These are phyloP conservation scores for Gnatocerus cornutus DNA, from an alignment of 2,888 invertebrate species.

Conservation along the genomic window DNA sequence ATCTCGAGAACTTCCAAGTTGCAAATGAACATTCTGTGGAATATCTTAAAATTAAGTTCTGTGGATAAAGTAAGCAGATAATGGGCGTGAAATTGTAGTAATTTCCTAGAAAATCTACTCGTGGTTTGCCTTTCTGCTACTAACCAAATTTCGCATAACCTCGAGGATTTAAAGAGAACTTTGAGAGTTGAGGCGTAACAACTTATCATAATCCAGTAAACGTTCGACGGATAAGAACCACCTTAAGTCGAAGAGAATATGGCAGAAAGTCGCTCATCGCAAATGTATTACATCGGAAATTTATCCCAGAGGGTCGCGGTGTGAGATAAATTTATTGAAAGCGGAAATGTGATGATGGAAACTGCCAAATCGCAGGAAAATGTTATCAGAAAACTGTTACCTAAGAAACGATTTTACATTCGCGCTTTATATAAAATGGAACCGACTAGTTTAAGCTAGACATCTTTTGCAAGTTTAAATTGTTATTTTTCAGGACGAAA, in stretches of 20 bases:
- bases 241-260: slow-evolving; percentile 45
- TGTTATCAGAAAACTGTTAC: slow-evolving; percentile 60
- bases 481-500: slow-evolving; percentile 27
- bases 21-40: slow-evolving; percentile 6
- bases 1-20: not conserved
- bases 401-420: slow-evolving; percentile 47
- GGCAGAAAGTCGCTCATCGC: slow-evolving; percentile 53
- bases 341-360: slow-evolving; percentile 63
- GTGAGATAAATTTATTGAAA: slow-evolving; percentile 64
- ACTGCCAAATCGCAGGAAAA: slow-evolving; percentile 62
- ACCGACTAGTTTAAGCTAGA: slow-evolving; percentile 25
- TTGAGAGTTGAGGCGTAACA: slow-evolving; percentile 53
- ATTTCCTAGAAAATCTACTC: slow-evolving; percentile 42
- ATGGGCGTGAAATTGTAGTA: slow-evolving; percentile 44
- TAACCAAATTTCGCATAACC: slow-evolving; percentile 51
- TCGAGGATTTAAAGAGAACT: slow-evolving; percentile 52
- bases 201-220: slow-evolving; percentile 53
- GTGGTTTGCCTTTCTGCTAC: slow-evolving; percentile 31
- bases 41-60: slow-evolving; percentile 34
- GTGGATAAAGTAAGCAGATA: slow-evolving; percentile 37
- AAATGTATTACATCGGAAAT: slow-evolving; percentile 56
- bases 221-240: slow-evolving; percentile 23
- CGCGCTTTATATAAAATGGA: slow-evolving; percentile 38
- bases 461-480: slow-evolving; percentile 31
- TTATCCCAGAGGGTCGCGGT: slow-evolving; percentile 59